Percentiles rank a stretch among this genome's conserved stretches.
phyloP scores from a whole-genome alignment of 2,797 vertebrate species.

The Rousettus madagascariensis region DNA sequence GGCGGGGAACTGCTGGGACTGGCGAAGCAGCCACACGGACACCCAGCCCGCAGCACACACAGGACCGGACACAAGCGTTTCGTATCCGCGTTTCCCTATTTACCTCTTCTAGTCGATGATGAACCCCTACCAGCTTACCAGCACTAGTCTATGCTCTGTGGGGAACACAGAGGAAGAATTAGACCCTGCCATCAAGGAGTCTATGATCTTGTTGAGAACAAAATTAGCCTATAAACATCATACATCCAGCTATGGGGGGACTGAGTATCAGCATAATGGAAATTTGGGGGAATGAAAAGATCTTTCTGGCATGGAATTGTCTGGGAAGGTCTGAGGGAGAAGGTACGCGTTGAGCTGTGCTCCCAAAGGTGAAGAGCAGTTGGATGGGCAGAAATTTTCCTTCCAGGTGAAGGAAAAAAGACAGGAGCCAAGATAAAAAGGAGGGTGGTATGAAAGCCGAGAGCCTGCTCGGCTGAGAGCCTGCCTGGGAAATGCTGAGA shows the following conservation, averaged over 20 bases:
- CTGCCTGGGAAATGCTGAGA: not conserved
- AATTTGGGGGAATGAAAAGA: not conserved
- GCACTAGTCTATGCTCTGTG: not conserved
- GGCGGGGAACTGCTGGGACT: not conserved
- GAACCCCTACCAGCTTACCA: not conserved
- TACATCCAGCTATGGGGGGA: not conserved
- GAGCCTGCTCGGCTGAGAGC: not conserved
- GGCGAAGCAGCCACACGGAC: not conserved
- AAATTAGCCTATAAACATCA: not conserved
- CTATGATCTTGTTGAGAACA: not conserved
- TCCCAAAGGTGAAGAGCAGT: not conserved
- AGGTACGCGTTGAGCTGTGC: not conserved
- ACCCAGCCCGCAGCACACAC: too few relatives aligned
- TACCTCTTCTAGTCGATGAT: not conserved
- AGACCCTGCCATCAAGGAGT: not conserved
- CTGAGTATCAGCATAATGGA: not conserved
- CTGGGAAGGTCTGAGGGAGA: not conserved
- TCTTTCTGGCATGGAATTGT: not conserved
- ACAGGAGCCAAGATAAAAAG: not conserved
- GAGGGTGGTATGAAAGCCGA: accelerated
- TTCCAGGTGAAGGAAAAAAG: not conserved
- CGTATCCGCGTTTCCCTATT: accelerated
- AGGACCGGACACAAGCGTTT: not conserved
- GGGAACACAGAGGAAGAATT: not conserved
- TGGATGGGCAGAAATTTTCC: not conserved